Evolutionary conservation across 2,113 vertebrate species (phyloP).

Genomic region (Hyaena hyaena): DNA sequence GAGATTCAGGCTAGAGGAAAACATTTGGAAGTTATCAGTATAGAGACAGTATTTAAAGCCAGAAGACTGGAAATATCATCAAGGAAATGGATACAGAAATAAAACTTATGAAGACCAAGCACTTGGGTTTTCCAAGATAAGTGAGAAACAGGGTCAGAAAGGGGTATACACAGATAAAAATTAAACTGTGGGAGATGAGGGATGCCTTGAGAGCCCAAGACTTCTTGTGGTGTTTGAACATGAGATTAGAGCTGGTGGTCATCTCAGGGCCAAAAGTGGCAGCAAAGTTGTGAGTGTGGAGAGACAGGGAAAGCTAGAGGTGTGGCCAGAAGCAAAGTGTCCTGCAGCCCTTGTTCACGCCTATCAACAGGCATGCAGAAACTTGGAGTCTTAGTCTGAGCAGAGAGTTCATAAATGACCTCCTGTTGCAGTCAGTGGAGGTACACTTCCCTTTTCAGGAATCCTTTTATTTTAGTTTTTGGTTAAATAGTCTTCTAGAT

Average conservation of each 20-base stretch:
- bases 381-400: background rate
- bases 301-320: background rate
- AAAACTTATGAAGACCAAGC: background rate
- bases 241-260: background rate
- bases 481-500: background rate
- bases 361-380: too few relatives aligned
- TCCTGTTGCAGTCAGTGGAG: background rate
- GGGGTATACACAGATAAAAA: background rate
- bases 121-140: background rate
- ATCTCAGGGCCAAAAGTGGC: background rate
- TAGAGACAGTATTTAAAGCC: background rate
- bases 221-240: background rate
- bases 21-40: constrained; percentile 27
- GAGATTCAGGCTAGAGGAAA: background rate
- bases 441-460: background rate
- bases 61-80: background rate
- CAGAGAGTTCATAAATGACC: background rate
- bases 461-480: background rate
- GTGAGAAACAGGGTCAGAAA: background rate
- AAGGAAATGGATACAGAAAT: background rate
- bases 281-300: background rate
- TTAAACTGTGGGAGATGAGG: background rate
- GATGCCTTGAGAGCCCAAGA: background rate
- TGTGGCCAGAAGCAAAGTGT: background rate
- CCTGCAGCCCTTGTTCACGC: background rate